A percentile compares a stretch with the other conserved stretches of the same genome.
These are phyloP conservation scores for Drosophila burlai DNA, from an alignment of 1,140 invertebrate genomes.

Conservation along the genomic window DNA sequence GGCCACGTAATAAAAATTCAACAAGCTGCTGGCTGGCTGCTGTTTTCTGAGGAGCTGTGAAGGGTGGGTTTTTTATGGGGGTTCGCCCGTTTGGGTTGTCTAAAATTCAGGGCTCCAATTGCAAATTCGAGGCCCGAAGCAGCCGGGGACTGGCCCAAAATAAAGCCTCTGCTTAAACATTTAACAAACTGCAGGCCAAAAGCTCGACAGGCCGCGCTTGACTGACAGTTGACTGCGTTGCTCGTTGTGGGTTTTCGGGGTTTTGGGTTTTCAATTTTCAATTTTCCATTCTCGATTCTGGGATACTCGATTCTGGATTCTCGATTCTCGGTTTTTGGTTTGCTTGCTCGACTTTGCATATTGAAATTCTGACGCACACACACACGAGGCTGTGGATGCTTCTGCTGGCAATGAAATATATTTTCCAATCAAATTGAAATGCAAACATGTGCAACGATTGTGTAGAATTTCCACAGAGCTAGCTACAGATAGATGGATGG, in stretches of 20 bases:
- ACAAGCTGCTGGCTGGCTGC: constrained; percentile 49
- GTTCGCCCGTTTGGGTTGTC: background rate
- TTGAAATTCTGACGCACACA: constrained; percentile 63
- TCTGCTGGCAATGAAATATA: constrained; percentile 67
- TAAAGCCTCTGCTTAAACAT: constrained; percentile 78
- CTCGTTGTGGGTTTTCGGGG: constrained; percentile 28
- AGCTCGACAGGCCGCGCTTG: constrained; percentile 74
- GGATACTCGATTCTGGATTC: background rate
- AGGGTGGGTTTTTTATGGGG: constrained; percentile 45
- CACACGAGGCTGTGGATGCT: background rate
- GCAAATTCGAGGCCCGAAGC: constrained; percentile 42
- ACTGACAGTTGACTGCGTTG: constrained; percentile 74
- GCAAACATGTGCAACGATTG: constrained; percentile 72
- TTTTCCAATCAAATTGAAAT: constrained; percentile 82
- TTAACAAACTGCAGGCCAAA: constrained; percentile 80
- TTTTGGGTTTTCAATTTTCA: constrained; percentile 20
- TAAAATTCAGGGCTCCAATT: constrained; percentile 19
- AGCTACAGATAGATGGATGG: constrained; percentile 12
- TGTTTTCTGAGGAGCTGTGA: constrained; percentile 43
- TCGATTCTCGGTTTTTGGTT: constrained; percentile 17
- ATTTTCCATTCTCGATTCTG: constrained; percentile 7
- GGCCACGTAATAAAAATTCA: constrained; percentile 78
- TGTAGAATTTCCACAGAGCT: constrained; percentile 30
- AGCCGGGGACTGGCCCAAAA: constrained; percentile 36
- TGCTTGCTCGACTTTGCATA: constrained; percentile 56